Evolutionary conservation across 1,140 invertebrate species (phyloP).

Genomic region (Zaprionus ghesquierei): DNA sequence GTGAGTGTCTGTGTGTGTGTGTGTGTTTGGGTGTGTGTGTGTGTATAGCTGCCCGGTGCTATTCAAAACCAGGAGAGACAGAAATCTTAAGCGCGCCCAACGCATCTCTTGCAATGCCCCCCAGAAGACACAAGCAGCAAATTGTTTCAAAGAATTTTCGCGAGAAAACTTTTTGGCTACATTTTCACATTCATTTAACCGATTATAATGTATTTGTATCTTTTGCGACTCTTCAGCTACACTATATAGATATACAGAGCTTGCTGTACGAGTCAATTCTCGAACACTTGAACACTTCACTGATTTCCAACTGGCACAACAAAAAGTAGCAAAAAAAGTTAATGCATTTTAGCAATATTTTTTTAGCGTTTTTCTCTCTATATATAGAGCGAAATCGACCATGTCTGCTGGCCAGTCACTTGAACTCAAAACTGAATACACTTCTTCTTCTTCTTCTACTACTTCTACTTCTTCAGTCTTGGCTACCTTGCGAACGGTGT

Average conservation of each 20-base stretch:
- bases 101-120: constrained; percentile 10
- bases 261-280: neutral
- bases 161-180: neutral
- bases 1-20: neutral
- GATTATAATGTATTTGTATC: neutral
- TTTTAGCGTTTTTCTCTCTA: neutral
- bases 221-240: neutral
- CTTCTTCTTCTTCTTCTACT: too few species aligned
- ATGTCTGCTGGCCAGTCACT: neutral
- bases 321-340: constrained; percentile 5
- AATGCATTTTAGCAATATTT: neutral
- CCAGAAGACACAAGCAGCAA: constrained; percentile 26
- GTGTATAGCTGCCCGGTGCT: constrained; percentile 44
- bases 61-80: constrained; percentile 35
- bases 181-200: neutral
- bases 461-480: too few species aligned
- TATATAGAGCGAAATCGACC: neutral
- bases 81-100: constrained; percentile 35
- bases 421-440: neutral
- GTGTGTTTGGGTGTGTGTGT: constrained; percentile 8
- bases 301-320: neutral
- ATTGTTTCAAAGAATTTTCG: constrained; percentile 33
- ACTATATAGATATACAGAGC: neutral
- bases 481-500: constrained; percentile 78
- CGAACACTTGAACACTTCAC: neutral